Conservation (phyloP, 1,140 invertebrate species). For the Drosophila asahinai region DNA sequence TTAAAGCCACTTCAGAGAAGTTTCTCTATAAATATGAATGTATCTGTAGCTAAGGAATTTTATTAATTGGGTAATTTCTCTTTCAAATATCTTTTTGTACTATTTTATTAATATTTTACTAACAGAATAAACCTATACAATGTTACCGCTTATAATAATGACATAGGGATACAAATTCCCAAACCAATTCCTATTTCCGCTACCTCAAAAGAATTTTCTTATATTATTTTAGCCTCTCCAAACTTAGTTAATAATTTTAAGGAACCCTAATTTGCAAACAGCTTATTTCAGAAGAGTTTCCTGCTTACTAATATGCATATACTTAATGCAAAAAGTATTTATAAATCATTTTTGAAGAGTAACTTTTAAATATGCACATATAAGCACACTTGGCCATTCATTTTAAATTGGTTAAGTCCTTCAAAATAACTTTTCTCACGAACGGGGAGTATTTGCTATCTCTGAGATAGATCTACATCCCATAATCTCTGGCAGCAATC, state of each 20-base stretch:
- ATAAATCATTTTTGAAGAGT: not conserved
- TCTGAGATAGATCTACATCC: slow-evolving; percentile 17
- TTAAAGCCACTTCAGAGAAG: not conserved
- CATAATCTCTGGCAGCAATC: slow-evolving; percentile 24
- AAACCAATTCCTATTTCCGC: no score
- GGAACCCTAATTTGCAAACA: not conserved
- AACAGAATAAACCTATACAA: no score
- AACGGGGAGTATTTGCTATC: not conserved
- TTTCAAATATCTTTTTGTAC: not conserved
- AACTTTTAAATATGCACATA: no score
- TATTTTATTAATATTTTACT: not conserved
- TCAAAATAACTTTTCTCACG: not conserved
- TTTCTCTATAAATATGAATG: not conserved
- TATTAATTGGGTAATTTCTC: not conserved
- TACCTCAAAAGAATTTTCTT: not conserved
- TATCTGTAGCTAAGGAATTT: not conserved
- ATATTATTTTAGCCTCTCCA: not conserved
- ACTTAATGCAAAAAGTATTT: not conserved
- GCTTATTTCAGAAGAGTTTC: not conserved
- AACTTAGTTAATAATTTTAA: not conserved
- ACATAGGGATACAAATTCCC: no score
- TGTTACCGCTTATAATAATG: no score
- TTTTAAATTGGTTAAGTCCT: not conserved
- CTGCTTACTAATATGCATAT: not conserved
- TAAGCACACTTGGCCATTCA: not conserved